phyloP scores from a whole-genome alignment of 2,888 invertebrate genomes.

The Suillia variegata region DNA sequence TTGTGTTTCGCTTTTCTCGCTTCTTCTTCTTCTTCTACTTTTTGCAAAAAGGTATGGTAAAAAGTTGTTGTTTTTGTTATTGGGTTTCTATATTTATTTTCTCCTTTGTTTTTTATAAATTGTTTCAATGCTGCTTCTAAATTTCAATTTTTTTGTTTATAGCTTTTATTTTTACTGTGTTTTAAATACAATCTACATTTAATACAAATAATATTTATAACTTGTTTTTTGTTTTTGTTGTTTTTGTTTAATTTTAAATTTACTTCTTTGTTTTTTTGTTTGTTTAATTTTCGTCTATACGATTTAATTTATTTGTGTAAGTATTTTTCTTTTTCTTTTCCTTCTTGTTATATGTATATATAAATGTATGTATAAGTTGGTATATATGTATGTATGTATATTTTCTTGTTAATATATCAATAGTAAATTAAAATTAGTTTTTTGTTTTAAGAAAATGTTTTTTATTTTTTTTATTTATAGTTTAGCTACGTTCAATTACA shows the following conservation, averaged over 20 bases:
- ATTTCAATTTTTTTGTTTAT: neutral
- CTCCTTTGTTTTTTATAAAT: neutral
- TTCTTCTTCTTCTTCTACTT: neutral
- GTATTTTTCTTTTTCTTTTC: no score
- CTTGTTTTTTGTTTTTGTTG: no score
- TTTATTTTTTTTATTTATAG: neutral
- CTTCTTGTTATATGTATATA: no score
- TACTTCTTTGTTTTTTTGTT: neutral
- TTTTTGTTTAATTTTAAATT: neutral
- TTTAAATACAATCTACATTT: constrained; percentile 13
- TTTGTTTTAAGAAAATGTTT: neutral
- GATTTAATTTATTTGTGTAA: neutral
- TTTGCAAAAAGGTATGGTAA: constrained; percentile 11
- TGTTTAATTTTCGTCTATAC: constrained; percentile 8
- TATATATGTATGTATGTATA: constrained; percentile 13
- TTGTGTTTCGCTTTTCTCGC: neutral
- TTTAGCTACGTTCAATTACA: no score
- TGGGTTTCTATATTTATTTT: constrained; percentile 14
- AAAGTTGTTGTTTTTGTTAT: constrained; percentile 1
- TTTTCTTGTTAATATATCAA: no score
- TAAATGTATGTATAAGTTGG: neutral
- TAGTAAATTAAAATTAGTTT: constrained; percentile 3
- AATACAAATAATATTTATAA: constrained; percentile 13
- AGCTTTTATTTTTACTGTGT: neutral
- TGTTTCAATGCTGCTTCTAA: neutral